Evolutionary conservation across 2,888 invertebrate genomes (phyloP), one percentile per base, ranked within the genome.

Genomic region (Alviniconcha strummeri): DNA sequence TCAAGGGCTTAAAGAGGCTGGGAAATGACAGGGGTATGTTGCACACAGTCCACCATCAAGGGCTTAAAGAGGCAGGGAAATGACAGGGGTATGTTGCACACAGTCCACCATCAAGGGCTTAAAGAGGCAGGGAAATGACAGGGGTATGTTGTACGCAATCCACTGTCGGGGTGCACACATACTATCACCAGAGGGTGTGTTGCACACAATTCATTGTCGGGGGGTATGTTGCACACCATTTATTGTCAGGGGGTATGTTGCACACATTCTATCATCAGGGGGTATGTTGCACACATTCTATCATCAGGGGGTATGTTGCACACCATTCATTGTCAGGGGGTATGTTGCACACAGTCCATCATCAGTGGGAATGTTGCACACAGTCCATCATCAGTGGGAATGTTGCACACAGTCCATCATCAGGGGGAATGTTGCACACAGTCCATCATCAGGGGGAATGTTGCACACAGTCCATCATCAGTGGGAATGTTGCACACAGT

Each of bases 61-160:
- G 74, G 80, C 69, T 57, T n/a, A 15, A n/a, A 13, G n/a, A 8
- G 17, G 69, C 17, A 11, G 72, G 19, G 55, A 8, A 17, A 1
- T 15, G 52, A 52, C 74, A 52, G 36, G 52, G 67, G 60, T 64
- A 36, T 36, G 36, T 36, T 36, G 36, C 36, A 36, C 36, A 36
- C 36, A 36, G 36, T 80, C 85, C 36, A 76, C 86, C 80, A 84
- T 87, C 19, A 76, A 83, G 56, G 82, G 85, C 15, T 15, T 64
- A 83, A 11, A 81, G 81, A 13, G 19, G 8, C 77, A 77, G 19
- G 77, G 60, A 60, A 13, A 60, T 8, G 67, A 81, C 76, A 79
- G 83, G 81, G 64, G 67, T 55, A n/a, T n/a, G n/a, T 72, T n/a
- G n/a, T 8, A 72, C n/a, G 36, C 36, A n/a, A 36, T 36, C 36